Percentiles rank a stretch among this genome's conserved stretches.
Conservation (phyloP, 2,888 invertebrate genomes). For the Erebia aethiops region DNA sequence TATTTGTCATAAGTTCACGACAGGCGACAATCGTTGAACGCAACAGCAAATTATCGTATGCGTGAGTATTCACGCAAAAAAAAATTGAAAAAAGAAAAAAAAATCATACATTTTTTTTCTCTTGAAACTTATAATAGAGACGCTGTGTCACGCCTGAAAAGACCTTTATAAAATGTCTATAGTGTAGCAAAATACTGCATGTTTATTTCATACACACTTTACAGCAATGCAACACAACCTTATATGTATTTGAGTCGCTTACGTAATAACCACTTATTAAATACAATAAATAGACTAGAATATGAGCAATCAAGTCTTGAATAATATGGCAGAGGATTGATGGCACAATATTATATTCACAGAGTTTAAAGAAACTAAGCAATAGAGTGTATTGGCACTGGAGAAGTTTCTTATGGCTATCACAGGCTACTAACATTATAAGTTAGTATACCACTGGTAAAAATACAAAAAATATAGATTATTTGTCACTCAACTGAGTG, state of each 20-base stretch:
- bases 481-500: constrained; percentile 6
- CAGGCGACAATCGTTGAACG: background rate
- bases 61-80: too few species aligned
- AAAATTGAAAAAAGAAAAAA: too few species aligned
- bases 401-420: constrained; percentile 47
- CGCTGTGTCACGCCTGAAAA: background rate
- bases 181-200: background rate
- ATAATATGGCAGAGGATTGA: constrained; percentile 67
- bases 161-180: background rate
- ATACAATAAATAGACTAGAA: constrained; percentile 76
- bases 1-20: background rate
- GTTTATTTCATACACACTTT: background rate
- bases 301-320: constrained; percentile 78
- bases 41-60: background rate
- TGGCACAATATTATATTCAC: constrained; percentile 61
- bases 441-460: constrained; percentile 30
- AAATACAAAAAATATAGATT: constrained; percentile 32
- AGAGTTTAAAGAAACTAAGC: constrained; percentile 36
- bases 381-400: constrained; percentile 55
- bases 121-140: background rate
- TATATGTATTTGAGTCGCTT: constrained; percentile 27
- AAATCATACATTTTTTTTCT: too few species aligned
- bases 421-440: constrained; percentile 5
- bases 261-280: constrained; percentile 41
- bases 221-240: constrained; percentile 20